A percentile compares a stretch with the other conserved stretches of the same genome.
phyloP scores from a whole-genome alignment of 2,888 invertebrate species.

The Lamproptera curius region DNA sequence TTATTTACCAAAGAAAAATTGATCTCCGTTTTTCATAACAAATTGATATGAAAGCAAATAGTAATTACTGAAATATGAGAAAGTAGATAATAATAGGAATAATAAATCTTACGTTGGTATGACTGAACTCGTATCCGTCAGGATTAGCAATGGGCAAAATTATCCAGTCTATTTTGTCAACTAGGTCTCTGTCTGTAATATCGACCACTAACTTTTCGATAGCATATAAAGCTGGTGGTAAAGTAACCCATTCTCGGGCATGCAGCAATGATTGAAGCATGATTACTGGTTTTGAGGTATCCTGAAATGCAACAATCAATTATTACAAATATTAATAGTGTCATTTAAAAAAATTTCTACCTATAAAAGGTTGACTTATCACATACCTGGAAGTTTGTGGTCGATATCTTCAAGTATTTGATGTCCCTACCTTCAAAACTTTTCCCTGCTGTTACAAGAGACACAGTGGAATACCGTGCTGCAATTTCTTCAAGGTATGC shows the following conservation, averaged over 20 bases:
- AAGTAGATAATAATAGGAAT: too few relatives aligned
- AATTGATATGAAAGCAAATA: not conserved
- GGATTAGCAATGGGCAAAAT: conserved; percentile 83
- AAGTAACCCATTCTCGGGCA: conserved; percentile 85
- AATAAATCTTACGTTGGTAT: conserved; percentile 51
- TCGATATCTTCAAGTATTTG: conserved; percentile 78
- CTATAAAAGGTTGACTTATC: not conserved
- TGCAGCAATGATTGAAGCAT: conserved; percentile 81
- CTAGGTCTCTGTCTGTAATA: conserved; percentile 70
- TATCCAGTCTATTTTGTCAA: conserved; percentile 81
- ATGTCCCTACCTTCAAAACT: conserved; percentile 77
- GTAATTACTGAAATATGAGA: not conserved
- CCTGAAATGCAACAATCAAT: conserved; percentile 24
- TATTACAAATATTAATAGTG: not conserved
- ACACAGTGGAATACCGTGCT: conserved; percentile 55
- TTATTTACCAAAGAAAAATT: too few relatives aligned
- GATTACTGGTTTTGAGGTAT: conserved; percentile 73
- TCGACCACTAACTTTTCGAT: conserved; percentile 81
- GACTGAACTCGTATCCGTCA: conserved; percentile 83
- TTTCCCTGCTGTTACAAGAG: conserved; percentile 68
- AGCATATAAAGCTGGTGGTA: conserved; percentile 80
- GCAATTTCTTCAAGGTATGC: conserved; percentile 62
- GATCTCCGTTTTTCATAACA: too few relatives aligned
- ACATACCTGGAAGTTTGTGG: conserved; percentile 48
- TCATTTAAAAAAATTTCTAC: not conserved